Percentiles rank a stretch among this genome's conserved stretches.
Evolutionary conservation across 2,113 vertebrate genomes (phyloP).

Genomic region (Sclerurus mexicanus): DNA sequence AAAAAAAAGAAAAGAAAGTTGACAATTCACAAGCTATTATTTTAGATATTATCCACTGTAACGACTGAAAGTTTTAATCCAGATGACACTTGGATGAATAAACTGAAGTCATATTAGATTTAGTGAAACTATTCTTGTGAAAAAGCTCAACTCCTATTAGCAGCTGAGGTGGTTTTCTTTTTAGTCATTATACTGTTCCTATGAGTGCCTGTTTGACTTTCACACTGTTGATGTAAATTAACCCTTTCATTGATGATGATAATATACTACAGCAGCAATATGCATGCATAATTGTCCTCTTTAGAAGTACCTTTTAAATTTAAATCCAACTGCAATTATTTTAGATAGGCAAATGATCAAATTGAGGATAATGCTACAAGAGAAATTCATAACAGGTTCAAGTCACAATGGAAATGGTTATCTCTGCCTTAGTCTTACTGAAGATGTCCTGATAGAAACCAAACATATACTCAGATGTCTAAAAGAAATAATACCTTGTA

Average conservation of each 20-base stretch:
- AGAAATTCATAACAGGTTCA: not conserved
- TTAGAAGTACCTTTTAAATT: slow-evolving; percentile 43
- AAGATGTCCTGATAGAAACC: not conserved
- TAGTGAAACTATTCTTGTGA: not conserved
- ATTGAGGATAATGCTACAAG: not conserved
- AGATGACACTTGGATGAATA: not conserved
- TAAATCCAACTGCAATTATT: slow-evolving; percentile 42
- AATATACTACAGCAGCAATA: slow-evolving; percentile 10
- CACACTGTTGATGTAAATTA: slow-evolving; percentile 48
- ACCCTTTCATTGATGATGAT: slow-evolving; percentile 45
- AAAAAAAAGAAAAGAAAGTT: not conserved
- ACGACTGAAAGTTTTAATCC: not conserved
- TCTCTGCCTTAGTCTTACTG: not conserved
- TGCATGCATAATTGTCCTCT: slow-evolving; percentile 33
- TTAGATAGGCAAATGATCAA: slow-evolving; percentile 42
- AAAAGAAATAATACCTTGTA: not conserved
- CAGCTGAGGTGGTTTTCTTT: not conserved
- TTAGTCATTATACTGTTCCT: slow-evolving; percentile 1
- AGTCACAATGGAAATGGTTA: not conserved
- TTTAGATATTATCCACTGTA: not conserved
- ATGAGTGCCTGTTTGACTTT: slow-evolving; percentile 34
- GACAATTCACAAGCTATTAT: not conserved
- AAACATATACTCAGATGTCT: not conserved
- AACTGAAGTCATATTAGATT: not conserved
- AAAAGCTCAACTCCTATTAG: not conserved